Evolutionary conservation across 2,888 invertebrate species (phyloP), one percentile per base, ranked within the genome.

Genomic region (Neoascia interrupta): DNA sequence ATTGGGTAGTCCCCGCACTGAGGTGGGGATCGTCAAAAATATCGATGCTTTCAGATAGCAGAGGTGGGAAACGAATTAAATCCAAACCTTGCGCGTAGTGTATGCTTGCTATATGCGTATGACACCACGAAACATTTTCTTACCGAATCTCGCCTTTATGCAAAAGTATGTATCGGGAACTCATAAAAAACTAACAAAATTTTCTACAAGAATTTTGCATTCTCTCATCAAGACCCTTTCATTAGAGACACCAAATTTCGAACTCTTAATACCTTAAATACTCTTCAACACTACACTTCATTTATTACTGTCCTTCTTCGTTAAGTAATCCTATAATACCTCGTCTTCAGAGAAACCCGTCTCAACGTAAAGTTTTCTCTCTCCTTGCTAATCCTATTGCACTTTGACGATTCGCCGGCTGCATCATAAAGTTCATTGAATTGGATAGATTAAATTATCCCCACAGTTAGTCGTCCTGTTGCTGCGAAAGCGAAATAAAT

Each of bases 371-470:
- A 41, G 31, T 21, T 1, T n/a, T 13, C 21, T 19, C 11, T n/a
- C 43, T 13, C 34, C 26, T 37, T 54, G 8, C 39, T 58, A 58
- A 58, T 68, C 68, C 58, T 15, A 69, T 26, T 60, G 41, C 69
- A 58, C 34, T 51, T 49, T 31, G 26, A 41, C 31, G 10, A 53
- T 21, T 60, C 13, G n/a, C 8, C 60, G 53, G 47, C 41, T 53
- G 34, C 47, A 47, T 53, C 53, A 21, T 54, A 60, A 60, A 69
- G 47, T 60, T 53, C 58, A 41, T 41, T 36, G 53, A 41, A 60
- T 53, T 31, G 19, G 60, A 72, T 6, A 28, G 60, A 72, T 76
- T 53, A 54, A 60, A 72, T 72, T 41, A 60, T 39, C 69, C 45
- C 6, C 18, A 6, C 51, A 51, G 39, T 53, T 51, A 21, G 37